Conservation (phyloP, 2,888 invertebrate species). For the Branchellion lobata region DNA sequence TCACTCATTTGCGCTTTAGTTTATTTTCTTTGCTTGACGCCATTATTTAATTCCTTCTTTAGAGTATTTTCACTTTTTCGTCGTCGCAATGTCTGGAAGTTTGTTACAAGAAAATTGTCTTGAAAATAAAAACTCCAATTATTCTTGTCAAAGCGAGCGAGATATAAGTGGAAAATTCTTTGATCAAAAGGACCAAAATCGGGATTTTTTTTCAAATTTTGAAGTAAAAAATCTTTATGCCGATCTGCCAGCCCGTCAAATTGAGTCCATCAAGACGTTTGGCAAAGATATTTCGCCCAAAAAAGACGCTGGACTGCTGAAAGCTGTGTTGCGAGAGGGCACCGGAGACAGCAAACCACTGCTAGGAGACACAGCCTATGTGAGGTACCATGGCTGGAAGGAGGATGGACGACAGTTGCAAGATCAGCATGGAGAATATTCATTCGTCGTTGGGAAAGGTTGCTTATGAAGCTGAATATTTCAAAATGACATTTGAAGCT, state of each 20-base stretch:
- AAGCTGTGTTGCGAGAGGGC: conserved; percentile 72
- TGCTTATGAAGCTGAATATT: conserved; percentile 48
- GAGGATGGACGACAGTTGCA: conserved; percentile 80
- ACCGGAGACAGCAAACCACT: conserved; percentile 71
- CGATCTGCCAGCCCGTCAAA: not conserved
- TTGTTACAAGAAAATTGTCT: too few species aligned
- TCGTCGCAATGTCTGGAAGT: too few species aligned
- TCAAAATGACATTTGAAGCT: not conserved
- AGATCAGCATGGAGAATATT: conserved; percentile 78
- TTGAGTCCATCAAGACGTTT: not conserved
- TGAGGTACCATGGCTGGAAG: conserved; percentile 87
- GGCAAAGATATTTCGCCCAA: conserved; percentile 68
- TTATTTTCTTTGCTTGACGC: too few species aligned
- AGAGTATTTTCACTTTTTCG: too few species aligned
- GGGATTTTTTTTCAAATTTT: not conserved
- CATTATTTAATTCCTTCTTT: too few species aligned
- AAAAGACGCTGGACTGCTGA: conserved; percentile 77
- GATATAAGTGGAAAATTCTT: too few species aligned
- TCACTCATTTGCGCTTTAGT: too few species aligned
- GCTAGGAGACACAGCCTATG: conserved; percentile 72
- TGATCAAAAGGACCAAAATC: too few species aligned
- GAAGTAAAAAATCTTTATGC: not conserved
- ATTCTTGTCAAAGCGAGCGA: too few species aligned
- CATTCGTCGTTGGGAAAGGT: conserved; percentile 84
- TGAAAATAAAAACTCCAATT: too few species aligned